These are phyloP conservation scores for Rhea pennata DNA, from an alignment of 2,113 vertebrate species.

Conservation along the genomic window DNA sequence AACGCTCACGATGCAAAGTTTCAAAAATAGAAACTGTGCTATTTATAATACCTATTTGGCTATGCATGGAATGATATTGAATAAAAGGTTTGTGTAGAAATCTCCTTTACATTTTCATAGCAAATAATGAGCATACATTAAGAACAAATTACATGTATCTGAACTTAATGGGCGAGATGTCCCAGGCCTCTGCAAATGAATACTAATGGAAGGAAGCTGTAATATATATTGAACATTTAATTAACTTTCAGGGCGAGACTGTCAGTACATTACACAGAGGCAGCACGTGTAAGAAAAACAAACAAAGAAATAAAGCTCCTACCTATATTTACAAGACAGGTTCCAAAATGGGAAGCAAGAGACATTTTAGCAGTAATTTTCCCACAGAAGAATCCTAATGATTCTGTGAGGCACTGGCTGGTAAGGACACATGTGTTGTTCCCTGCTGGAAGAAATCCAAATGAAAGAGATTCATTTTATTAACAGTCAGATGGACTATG, in stretches of 20 bases:
- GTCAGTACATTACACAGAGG: constrained; percentile 14
- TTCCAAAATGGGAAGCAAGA: background rate
- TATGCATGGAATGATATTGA: constrained; percentile 36
- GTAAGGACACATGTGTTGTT: background rate
- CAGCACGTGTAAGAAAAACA: background rate
- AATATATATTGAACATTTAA: constrained; percentile 46
- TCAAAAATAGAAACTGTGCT: constrained; percentile 8
- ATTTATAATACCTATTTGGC: constrained; percentile 31
- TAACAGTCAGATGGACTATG: background rate
- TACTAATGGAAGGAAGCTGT: constrained; percentile 36
- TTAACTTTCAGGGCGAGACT: constrained; percentile 44
- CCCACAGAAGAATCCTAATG: background rate
- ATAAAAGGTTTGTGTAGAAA: constrained; percentile 44
- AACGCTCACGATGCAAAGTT: background rate
- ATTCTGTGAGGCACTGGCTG: background rate
- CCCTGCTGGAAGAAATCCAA: background rate
- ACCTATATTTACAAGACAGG: background rate
- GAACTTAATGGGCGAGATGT: constrained; percentile 48
- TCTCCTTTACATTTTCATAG: constrained; percentile 38
- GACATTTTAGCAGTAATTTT: background rate
- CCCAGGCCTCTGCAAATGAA: constrained; percentile 46
- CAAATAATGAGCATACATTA: constrained; percentile 61
- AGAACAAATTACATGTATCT: constrained; percentile 53
- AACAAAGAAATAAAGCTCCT: background rate
- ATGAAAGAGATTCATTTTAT: background rate